phyloP scores from a whole-genome alignment of 2,797 vertebrate species.

The Pempheris klunzingeri region DNA sequence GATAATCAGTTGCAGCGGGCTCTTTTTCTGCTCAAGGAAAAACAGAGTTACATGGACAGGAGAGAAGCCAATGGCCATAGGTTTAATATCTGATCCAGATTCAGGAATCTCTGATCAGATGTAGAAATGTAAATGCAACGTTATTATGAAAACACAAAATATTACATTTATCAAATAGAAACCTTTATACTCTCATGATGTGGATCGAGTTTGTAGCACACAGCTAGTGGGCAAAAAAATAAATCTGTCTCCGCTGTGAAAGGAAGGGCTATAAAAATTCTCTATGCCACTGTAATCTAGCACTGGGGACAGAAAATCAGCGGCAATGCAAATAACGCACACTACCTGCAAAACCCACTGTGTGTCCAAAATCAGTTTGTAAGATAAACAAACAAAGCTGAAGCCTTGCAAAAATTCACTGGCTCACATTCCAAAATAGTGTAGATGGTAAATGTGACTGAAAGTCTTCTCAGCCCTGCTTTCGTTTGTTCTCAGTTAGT shows the following conservation, averaged over 20 bases:
- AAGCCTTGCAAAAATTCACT: constrained; percentile 4
- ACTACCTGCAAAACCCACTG: neutral
- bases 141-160: neutral
- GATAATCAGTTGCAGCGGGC: constrained; percentile 1
- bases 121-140: constrained; percentile 1
- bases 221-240: neutral
- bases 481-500: neutral
- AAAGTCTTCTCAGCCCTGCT: neutral
- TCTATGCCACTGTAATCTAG: neutral
- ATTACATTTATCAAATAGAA: neutral
- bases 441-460: neutral
- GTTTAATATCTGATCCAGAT: neutral
- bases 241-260: neutral
- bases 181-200: neutral
- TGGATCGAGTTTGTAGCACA: neutral
- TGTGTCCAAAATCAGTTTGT: constrained; percentile 14
- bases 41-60: neutral
- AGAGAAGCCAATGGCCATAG: neutral
- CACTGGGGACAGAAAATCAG: neutral
- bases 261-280: neutral
- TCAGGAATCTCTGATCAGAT: neutral
- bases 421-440: neutral
- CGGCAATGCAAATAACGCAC: neutral
- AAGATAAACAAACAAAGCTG: constrained; percentile 3
- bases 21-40: constrained; percentile 1